phyloP scores from a whole-genome alignment of 2,888 invertebrate species.

The Acheta domesticus region DNA sequence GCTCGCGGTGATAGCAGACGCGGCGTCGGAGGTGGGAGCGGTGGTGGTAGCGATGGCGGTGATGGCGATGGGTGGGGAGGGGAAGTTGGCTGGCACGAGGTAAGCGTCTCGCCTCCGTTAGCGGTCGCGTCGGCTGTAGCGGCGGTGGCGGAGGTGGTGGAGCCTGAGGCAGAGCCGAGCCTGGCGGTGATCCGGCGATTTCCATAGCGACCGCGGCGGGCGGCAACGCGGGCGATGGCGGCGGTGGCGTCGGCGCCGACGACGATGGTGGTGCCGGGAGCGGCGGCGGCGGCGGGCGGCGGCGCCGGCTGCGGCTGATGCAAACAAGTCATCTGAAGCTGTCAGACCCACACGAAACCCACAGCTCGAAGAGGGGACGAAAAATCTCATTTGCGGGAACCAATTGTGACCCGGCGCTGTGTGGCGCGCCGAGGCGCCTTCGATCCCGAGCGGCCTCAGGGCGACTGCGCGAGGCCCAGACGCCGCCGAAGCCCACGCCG shows the following conservation, averaged over 20 bases:
- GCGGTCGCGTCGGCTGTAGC: no score
- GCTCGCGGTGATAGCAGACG: not conserved
- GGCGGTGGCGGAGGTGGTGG: not conserved
- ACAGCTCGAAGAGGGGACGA: slow-evolving; percentile 18
- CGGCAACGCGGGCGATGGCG: not conserved
- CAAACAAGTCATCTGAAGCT: slow-evolving; percentile 18
- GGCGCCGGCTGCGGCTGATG: not conserved
- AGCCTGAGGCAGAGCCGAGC: not conserved
- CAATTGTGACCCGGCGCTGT: not conserved
- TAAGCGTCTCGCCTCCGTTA: not conserved
- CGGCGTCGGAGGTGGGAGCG: not conserved
- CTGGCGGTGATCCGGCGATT: not conserved
- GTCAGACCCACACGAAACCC: slow-evolving; percentile 18
- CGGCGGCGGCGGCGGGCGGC: not conserved
- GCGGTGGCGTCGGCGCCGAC: not conserved
- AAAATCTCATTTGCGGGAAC: slow-evolving; percentile 18
- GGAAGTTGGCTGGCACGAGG: not conserved
- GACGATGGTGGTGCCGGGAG: not conserved
- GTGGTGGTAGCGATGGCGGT: not conserved
- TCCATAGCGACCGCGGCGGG: not conserved
- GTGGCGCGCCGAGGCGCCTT: not conserved
- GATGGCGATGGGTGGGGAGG: not conserved
- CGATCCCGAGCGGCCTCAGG: not conserved
- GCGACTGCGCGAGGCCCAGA: not conserved
- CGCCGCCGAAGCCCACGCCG: not conserved